Base-by-base conservation (phyloP, 2,797 vertebrate genomes). In the Gymnothorax javanicus region DNA sequence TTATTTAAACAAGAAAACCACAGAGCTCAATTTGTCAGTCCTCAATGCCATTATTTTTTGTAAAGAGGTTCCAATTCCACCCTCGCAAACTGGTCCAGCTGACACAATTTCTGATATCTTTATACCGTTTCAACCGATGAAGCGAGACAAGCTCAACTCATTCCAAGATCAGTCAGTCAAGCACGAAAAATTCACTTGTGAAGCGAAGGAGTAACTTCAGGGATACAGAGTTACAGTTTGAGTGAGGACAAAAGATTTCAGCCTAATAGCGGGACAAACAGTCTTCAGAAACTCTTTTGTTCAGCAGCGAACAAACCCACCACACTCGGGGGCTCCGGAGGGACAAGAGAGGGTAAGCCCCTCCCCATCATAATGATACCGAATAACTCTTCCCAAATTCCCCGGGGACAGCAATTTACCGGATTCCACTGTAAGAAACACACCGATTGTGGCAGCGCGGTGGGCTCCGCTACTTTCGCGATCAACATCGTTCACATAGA, bases 391-490 rank as follows among this genome's bases (percentile, higher is more conserved):
- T 33, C 8, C 33, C 33, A 20, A 79, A 20, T 54, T 17, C 50
- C 75, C 75, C 50, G 1, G 17, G 52, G 52, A 79, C n/a, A 15
- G 23, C 15, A 6, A 52, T 7, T 77, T 52, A 52, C 43, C 15
- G 43, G 43, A 50, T 13, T 17, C 5, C 15, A 4, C 43, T 75
- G 27, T 50, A 33, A 75, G 15, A 50, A 6, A 27, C 7, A 27
- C 25, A 9, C 33, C 12, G 27, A 9, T 77, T 50, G 11, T 12
- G 62, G 23, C 17, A 15, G 4, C 1, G 60, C 9, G 60, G 83
- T 23, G 84, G 67, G 23, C 67, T n/a, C 33, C 56, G 64, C 54
- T 73, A 85, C 64, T 73, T 85, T 85, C 84, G 25, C 13, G 62
- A 25, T 85, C 64, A 85, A 25, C 57, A 85, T 9, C 33, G 15